phyloP scores from a whole-genome alignment of 2,888 invertebrate genomes.

The Phengaris alcon region DNA sequence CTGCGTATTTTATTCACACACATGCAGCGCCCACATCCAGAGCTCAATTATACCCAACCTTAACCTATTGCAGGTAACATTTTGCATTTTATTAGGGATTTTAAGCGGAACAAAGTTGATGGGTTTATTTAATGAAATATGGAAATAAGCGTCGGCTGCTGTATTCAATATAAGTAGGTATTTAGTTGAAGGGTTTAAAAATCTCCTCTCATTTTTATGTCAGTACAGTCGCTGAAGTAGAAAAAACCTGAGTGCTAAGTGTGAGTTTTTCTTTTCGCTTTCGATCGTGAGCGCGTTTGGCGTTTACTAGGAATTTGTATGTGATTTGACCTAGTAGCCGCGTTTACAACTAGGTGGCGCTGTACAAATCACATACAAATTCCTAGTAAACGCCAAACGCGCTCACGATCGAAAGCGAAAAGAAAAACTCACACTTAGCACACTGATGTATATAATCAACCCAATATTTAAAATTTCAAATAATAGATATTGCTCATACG shows the following conservation, averaged over 20 bases:
- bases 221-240: background rate
- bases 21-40: background rate
- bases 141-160: slow-evolving; percentile 5
- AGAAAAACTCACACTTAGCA: no score
- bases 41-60: slow-evolving; percentile 25
- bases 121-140: slow-evolving; percentile 15
- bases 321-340: no score
- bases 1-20: slow-evolving; percentile 6
- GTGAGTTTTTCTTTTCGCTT: no score
- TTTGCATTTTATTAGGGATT: slow-evolving; percentile 10
- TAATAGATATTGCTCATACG: background rate
- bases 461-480: background rate
- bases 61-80: slow-evolving; percentile 12
- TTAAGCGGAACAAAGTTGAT: slow-evolving; percentile 4
- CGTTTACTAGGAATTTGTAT: no score
- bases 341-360: no score
- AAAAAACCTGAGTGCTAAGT: no score
- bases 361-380: no score
- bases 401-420: no score
- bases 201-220: background rate
- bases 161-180: slow-evolving; percentile 8
- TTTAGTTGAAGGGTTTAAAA: slow-evolving; percentile 7
- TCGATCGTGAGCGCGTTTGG: no score
- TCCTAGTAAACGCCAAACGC: no score
- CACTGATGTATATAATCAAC: background rate